Conservation (phyloP, 1,140 invertebrate species). For the Agrilus planipennis region DNA sequence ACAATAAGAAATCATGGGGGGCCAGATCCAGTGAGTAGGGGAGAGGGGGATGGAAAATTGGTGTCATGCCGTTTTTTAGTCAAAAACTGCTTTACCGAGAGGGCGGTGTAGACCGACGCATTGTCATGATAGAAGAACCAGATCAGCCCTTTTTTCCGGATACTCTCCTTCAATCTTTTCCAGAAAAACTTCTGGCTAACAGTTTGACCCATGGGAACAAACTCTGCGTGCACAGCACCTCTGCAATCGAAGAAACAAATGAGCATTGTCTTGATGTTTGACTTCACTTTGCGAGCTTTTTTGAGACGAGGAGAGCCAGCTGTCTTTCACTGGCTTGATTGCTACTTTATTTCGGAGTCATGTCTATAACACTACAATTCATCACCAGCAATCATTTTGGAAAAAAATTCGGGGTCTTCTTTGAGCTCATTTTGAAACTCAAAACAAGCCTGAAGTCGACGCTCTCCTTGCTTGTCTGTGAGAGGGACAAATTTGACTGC, state of each 20-base stretch:
- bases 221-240: too few species aligned
- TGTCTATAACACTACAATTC: too few species aligned
- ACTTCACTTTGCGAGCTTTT: slow-evolving; percentile 9
- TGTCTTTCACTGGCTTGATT: slow-evolving; percentile 15
- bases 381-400: too few species aligned
- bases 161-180: slow-evolving; percentile 10
- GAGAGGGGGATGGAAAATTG: too few species aligned
- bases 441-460: neutral
- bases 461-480: too few species aligned
- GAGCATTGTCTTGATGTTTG: slow-evolving; percentile 12
- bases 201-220: slow-evolving; percentile 1
- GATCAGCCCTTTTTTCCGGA: slow-evolving; percentile 9
- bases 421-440: neutral
- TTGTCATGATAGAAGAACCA: slow-evolving; percentile 23
- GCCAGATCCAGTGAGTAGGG: too few species aligned
- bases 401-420: neutral
- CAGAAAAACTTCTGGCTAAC: slow-evolving; percentile 10
- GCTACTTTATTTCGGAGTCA: too few species aligned
- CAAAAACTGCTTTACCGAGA: slow-evolving; percentile 23
- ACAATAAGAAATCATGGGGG: too few species aligned
- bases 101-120: too few species aligned
- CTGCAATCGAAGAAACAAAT: too few species aligned
- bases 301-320: slow-evolving; percentile 8
- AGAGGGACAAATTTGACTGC: too few species aligned
- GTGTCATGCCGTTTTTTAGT: slow-evolving; percentile 22